phyloP scores from a whole-genome alignment of 2,113 vertebrate genomes.

The Anser cygnoides region DNA sequence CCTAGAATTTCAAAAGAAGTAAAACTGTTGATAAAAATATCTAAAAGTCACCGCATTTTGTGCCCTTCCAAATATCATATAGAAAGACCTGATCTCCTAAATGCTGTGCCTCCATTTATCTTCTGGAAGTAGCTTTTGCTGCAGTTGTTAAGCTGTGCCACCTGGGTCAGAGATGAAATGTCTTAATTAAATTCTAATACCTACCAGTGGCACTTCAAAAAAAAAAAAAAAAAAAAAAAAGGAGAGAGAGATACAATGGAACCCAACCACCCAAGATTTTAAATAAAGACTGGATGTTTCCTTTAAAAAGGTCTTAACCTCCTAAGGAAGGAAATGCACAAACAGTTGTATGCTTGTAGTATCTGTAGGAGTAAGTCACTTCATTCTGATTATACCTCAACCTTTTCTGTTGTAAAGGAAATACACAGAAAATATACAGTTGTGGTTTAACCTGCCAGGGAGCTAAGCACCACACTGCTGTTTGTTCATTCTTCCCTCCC shows the following conservation, averaged over 20 bases:
- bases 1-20: not conserved
- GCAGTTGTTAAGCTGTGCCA: not conserved
- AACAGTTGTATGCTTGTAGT: not conserved
- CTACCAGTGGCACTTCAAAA: not conserved
- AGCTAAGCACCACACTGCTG: no score
- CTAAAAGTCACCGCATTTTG: not conserved
- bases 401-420: not conserved
- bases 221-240: no score
- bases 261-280: not conserved
- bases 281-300: not conserved
- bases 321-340: not conserved
- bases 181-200: not conserved
- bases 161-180: not conserved
- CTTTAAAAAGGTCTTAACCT: not conserved
- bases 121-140: not conserved
- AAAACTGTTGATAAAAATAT: not conserved
- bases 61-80: not conserved
- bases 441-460: no score
- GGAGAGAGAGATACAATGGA: not conserved
- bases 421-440: not conserved
- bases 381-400: not conserved
- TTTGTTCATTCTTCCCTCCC: no score
- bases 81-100: not conserved
- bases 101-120: not conserved
- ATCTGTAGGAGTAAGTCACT: not conserved